Evolutionary conservation across 2,113 vertebrate species (phyloP).

Genomic region (Lasiurus borealis): DNA sequence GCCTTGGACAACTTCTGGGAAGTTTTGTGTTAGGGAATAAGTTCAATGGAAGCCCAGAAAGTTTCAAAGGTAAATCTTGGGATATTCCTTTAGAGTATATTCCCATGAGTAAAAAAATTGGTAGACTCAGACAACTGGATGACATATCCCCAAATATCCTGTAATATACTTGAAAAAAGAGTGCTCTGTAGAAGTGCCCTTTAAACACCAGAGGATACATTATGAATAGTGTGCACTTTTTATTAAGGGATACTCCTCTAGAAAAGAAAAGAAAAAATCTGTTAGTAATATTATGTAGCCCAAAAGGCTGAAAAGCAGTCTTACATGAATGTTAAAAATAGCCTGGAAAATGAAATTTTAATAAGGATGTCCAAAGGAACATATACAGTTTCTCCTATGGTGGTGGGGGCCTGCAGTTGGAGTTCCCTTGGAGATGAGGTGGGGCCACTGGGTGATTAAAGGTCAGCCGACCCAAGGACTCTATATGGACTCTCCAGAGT

Average conservation of each 20-base stretch:
- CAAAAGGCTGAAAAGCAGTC: not conserved
- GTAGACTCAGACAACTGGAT: not conserved
- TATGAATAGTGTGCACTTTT: not conserved
- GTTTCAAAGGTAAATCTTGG: conserved; percentile 33
- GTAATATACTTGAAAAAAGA: not conserved
- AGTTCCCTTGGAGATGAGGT: not conserved
- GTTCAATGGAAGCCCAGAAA: conserved; percentile 22
- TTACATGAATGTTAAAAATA: not conserved
- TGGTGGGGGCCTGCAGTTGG: too few relatives aligned
- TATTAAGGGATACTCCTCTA: conserved; percentile 16
- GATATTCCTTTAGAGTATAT: not conserved
- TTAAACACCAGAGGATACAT: conserved; percentile 28
- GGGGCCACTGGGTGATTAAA: not conserved
- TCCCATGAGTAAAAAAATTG: not conserved
- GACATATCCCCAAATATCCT: not conserved
- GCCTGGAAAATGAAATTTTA: not conserved
- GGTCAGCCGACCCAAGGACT: not conserved
- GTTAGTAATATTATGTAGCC: not conserved
- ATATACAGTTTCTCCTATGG: not conserved
- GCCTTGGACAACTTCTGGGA: not conserved
- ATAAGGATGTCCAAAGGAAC: not conserved
- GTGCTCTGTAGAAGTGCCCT: not conserved
- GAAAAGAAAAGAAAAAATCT: not conserved
- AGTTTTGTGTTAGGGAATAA: conserved; percentile 29
- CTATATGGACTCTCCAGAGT: not conserved